phyloP scores from a whole-genome alignment of 1,140 invertebrate species.

The Nylanderia fulva region DNA sequence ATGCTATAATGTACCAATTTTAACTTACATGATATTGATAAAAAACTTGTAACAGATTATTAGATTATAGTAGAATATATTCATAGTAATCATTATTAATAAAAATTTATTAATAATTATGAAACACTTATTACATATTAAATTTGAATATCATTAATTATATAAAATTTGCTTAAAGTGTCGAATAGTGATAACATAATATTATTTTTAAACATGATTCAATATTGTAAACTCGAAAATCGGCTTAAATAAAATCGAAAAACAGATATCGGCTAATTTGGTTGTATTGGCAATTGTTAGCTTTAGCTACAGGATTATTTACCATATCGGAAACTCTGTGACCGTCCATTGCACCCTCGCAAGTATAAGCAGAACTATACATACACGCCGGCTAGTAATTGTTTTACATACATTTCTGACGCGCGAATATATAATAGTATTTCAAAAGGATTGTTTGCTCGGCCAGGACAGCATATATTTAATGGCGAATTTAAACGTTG shows the following conservation, averaged over 20 bases:
- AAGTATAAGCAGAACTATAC: slow-evolving; percentile 47
- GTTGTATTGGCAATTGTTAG: slow-evolving; percentile 53
- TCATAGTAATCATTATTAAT: slow-evolving; percentile 4
- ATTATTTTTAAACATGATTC: not conserved
- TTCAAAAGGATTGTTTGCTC: slow-evolving; percentile 48
- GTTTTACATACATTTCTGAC: slow-evolving; percentile 47
- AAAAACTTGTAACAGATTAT: slow-evolving; percentile 6
- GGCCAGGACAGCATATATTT: slow-evolving; percentile 39
- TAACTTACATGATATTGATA: not conserved
- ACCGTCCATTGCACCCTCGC: slow-evolving; percentile 3
- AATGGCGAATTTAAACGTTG: slow-evolving; percentile 36
- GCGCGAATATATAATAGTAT: slow-evolving; percentile 44
- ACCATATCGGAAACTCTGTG: slow-evolving; percentile 28
- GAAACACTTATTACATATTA: not conserved
- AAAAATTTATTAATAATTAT: slow-evolving; percentile 2
- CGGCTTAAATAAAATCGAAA: slow-evolving; percentile 20
- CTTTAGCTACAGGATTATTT: slow-evolving; percentile 51
- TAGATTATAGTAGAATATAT: not conserved
- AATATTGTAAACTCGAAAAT: slow-evolving; percentile 39
- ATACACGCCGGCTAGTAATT: slow-evolving; percentile 25
- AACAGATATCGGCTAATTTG: slow-evolving; percentile 49
- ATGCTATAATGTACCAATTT: not conserved
- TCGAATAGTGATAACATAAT: not conserved
- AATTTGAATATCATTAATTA: not conserved
- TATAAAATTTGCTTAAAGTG: not conserved